These are phyloP conservation scores for Phylloscopus whistleri DNA, from an alignment of 2,113 vertebrate species.

Conservation along the genomic window DNA sequence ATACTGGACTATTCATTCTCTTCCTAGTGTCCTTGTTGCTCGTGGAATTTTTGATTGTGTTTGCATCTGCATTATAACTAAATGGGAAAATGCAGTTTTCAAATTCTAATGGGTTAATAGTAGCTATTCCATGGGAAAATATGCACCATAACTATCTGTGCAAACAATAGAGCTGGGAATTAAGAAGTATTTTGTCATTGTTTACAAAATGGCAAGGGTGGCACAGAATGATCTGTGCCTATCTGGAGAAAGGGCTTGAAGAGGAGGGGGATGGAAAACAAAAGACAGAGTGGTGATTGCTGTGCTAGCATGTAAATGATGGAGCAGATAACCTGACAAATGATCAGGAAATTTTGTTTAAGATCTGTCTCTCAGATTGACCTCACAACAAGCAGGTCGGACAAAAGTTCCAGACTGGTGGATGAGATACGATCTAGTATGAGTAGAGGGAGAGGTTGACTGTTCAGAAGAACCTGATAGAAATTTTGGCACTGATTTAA, in stretches of 20 bases:
- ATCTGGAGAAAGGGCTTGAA: not conserved
- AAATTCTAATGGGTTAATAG: not conserved
- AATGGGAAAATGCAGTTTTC: not conserved
- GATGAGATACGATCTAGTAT: not conserved
- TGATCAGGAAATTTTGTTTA: not conserved
- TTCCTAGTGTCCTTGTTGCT: not conserved
- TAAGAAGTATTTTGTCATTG: not conserved
- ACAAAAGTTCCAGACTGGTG: not conserved
- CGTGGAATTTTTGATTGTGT: not conserved
- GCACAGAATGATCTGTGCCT: not conserved
- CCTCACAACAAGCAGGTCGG: not conserved
- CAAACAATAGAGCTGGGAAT: not conserved
- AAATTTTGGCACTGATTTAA: slow-evolving; percentile 1
- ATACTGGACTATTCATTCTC: not conserved
- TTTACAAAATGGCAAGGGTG: not conserved
- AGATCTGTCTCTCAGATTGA: not conserved
- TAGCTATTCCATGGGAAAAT: not conserved
- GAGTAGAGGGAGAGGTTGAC: not conserved
- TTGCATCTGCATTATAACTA: not conserved
- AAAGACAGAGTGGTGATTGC: not conserved
- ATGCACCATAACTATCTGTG: not conserved
- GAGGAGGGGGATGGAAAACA: not conserved
- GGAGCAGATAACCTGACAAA: not conserved
- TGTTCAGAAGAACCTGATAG: not conserved
- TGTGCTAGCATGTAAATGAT: not conserved